Percentiles rank a stretch among this genome's conserved stretches.
These are phyloP conservation scores for Probaryconus sp. DNA, from an alignment of 1,140 invertebrate species.

Conservation along the genomic window DNA sequence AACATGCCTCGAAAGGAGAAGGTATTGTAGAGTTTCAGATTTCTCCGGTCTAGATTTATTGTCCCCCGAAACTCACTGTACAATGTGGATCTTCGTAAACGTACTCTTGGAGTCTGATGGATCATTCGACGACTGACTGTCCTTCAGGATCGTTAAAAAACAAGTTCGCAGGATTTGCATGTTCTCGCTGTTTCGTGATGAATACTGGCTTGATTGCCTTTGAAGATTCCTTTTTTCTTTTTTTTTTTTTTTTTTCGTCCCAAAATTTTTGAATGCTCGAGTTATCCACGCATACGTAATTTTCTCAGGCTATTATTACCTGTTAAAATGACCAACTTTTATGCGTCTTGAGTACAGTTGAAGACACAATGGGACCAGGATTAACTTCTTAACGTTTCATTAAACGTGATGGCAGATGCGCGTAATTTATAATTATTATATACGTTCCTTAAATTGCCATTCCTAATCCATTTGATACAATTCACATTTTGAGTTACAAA, in stretches of 20 bases:
- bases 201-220: slow-evolving; percentile 69
- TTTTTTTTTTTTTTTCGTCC: slow-evolving; percentile 27
- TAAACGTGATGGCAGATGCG: slow-evolving; percentile 20
- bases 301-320: slow-evolving; percentile 10
- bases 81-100: slow-evolving; percentile 42
- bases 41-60: slow-evolving; percentile 35
- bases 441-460: slow-evolving; percentile 38
- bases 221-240: too few species aligned
- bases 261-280: slow-evolving; percentile 14
- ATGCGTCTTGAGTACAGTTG: too few species aligned
- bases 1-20: slow-evolving; percentile 10
- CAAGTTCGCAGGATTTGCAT: slow-evolving; percentile 66
- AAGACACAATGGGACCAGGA: slow-evolving; percentile 11
- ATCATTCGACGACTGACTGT: slow-evolving; percentile 66
- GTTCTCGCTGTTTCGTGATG: slow-evolving; percentile 47
- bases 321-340: slow-evolving; percentile 26
- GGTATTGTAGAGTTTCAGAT: slow-evolving; percentile 30
- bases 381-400: slow-evolving; percentile 16
- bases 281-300: slow-evolving; percentile 13
- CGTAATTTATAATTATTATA: slow-evolving; percentile 44
- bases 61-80: slow-evolving; percentile 14
- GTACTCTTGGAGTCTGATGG: slow-evolving; percentile 58
- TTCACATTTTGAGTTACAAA: slow-evolving; percentile 33
- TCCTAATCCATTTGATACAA: slow-evolving; percentile 36
- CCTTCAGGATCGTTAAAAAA: slow-evolving; percentile 49